Evolutionary conservation across 1,140 invertebrate species (phyloP), one percentile per base, ranked within the genome.

Genomic region (Diploscapter pachys): DNA sequence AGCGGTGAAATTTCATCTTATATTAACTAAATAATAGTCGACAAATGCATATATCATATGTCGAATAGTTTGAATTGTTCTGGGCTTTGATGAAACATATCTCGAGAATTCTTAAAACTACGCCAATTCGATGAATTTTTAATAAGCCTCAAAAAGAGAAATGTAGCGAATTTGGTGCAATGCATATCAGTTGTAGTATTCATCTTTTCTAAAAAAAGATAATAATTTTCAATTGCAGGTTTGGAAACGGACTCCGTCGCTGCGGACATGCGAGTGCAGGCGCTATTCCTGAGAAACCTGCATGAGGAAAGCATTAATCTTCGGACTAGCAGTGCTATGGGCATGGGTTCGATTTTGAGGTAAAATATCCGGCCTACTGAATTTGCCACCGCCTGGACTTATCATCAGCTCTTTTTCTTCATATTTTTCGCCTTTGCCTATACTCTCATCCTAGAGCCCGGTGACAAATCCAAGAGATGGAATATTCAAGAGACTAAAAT

Each of bases 261-360:
- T 3, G 73, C 73, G 4, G 66, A 74, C 11, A 74, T 69, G 66
- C 48, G 73, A n/a, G 50, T 74, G 11, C 64, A 74, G 48, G 64
- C 73, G 2, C 50, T 74, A 59, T 74, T 54, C 54, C 63, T 74
- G 50, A 67, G 73, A 53, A 67, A 67, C 11, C 63, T 74, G 11
- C 73, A 74, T 49, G 73, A 74, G 54, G 73, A 74, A 62, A 68
- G 68, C 54, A 13, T 70, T 70, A 59, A 31, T 1, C 31, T 31
- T 31, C 31, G 31, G 31, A 31, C 31, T 31, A 31, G 31, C 31
- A 31, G 31, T 31, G 31, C 31, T 1, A 31, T 31, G 31, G 31
- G 31, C 31, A 31, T 31, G 31, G 31, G 31, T 1, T 31, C 31
- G 31, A 31, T 31, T 31, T 31, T 31, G 31, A 31, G 31, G 31